These are phyloP conservation scores for Cryptocephalus moraei DNA, from an alignment of 2,888 invertebrate genomes.

Conservation along the genomic window DNA sequence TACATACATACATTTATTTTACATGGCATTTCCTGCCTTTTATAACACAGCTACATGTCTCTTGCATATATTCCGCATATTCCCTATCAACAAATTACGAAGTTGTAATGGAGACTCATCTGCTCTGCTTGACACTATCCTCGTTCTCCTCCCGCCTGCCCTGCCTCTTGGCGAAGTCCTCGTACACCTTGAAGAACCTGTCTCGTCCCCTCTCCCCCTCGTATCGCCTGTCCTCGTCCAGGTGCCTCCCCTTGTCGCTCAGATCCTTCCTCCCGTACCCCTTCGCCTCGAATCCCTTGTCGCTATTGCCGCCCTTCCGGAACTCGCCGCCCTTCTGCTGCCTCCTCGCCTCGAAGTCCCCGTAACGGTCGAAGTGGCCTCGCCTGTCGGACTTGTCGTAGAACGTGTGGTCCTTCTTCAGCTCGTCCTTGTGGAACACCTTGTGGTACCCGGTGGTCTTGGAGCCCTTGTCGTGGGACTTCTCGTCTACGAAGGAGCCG, in stretches of 20 bases:
- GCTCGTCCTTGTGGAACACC: constrained; percentile 66
- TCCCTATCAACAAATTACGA: too few species aligned
- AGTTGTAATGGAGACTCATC: too few species aligned
- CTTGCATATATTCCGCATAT: too few species aligned
- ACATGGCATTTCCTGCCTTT: too few species aligned
- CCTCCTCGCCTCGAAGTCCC: constrained; percentile 45
- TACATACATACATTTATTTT: too few species aligned
- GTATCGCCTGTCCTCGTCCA: constrained; percentile 42
- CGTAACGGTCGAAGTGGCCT: constrained; percentile 52
- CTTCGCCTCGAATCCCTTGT: constrained; percentile 43
- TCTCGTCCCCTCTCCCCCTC: constrained; percentile 31
- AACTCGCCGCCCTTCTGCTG: constrained; percentile 45
- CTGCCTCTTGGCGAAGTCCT: constrained; percentile 1
- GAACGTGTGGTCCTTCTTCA: constrained; percentile 66
- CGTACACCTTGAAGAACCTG: constrained; percentile 2
- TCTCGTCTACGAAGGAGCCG: constrained; percentile 47
- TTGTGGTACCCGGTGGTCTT: constrained; percentile 61
- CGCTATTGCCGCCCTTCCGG: constrained; percentile 46
- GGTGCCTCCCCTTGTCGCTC: constrained; percentile 42
- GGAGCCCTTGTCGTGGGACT: constrained; percentile 54
- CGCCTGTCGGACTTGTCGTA: constrained; percentile 61
- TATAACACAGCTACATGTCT: too few species aligned
- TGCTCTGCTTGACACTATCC: too few species aligned
- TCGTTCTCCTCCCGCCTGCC: neutral
- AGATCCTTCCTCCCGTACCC: constrained; percentile 47